phyloP scores from a whole-genome alignment of 2,797 vertebrate genomes.

The Odontamblyopus rebecca region DNA sequence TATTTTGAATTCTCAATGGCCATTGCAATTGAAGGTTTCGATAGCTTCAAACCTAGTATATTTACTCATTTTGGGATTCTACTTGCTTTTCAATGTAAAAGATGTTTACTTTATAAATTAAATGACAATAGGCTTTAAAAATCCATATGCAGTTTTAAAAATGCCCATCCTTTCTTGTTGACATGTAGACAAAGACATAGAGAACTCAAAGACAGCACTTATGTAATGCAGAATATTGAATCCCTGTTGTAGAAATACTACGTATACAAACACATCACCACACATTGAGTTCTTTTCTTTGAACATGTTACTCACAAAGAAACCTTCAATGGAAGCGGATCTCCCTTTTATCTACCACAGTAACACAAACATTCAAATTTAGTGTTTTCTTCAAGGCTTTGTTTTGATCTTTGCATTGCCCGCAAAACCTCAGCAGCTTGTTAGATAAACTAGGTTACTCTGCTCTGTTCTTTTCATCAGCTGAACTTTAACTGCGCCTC shows the following conservation, averaged over 20 bases:
- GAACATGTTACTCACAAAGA: conserved; percentile 31
- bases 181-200: not conserved
- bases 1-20: not conserved
- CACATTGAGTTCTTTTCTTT: conserved; percentile 29
- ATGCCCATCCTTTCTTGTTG: not conserved
- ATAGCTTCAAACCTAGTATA: not conserved
- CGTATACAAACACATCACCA: conserved; percentile 26
- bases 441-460: conserved; percentile 45
- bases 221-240: not conserved
- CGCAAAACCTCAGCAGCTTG: conserved; percentile 23
- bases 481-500: conserved; percentile 31
- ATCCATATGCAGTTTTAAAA: no score
- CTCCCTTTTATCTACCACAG: conserved; percentile 48
- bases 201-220: conserved; percentile 6
- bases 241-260: conserved; percentile 8
- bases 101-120: no score
- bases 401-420: conserved; percentile 50
- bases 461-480: conserved; percentile 26
- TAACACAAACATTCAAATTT: conserved; percentile 44
- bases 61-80: no score
- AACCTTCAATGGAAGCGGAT: conserved; percentile 23
- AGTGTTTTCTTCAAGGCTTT: conserved; percentile 50
- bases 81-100: no score
- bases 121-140: no score
- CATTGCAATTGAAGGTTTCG: not conserved